Evolutionary conservation across 1,140 invertebrate genomes (phyloP), one percentile per base, ranked within the genome.

Genomic region (Eciton burchellii): DNA sequence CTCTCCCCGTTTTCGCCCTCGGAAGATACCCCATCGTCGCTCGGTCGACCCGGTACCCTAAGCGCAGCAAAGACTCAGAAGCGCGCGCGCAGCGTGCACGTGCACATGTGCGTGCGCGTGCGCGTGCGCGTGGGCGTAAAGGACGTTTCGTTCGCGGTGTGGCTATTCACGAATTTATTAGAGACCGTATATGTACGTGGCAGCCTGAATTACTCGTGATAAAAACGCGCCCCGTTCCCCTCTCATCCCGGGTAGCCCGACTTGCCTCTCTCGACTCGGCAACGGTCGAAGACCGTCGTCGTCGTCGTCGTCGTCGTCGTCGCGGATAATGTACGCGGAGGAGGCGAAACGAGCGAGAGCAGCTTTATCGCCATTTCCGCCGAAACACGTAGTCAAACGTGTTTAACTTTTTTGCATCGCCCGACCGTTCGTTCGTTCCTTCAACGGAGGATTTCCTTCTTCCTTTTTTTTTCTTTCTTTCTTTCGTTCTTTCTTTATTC

Each of bases 91-190:
- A 82, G 41, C 47, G 21, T 43, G n/a, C 54, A 19, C 47, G 49
- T 59, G 81, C 11, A 21, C 19, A 29, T 24, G n/a, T 24, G 43
- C 43, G 43, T 59, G 47, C 49, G 47, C 62, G 59, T 60, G 56
- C 47, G 43, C 29, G 26, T 59, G 35, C 72, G 85, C 70, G 81
- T 81, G 65, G 81, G 79, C 82, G 83, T 74, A 47, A 83, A 86
- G 77, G 72, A 86, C 52, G 73, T 88, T 88, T 86, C 84, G 83
- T 82, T 84, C 85, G 71, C 60, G 56, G 70, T 24, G 63, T 24
- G 85, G 83, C 66, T 85, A 88, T 87, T 88, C 85, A 87, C 82
- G 76, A 88, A 88, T 87, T 88, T 88, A 87, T 88, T 82, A 84
- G 72, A 87, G 83, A 59, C 49, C 85, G 82, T 84, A 83, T 85